Evolutionary conservation across 2,797 vertebrate genomes (phyloP), one percentile per base, ranked within the genome.

Genomic region (Clamator glandarius): DNA sequence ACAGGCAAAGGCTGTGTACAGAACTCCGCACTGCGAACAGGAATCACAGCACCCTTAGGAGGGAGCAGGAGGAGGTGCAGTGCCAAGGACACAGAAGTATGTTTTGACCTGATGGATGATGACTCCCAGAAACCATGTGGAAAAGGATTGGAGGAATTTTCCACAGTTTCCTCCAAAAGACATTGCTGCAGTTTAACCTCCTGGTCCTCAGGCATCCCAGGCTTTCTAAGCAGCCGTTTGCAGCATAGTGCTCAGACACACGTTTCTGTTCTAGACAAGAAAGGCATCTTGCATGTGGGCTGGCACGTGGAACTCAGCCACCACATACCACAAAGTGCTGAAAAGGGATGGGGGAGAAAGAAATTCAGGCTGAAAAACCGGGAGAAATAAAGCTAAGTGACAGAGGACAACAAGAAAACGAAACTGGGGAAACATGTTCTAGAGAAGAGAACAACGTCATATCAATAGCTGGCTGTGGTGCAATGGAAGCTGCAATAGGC

Each of bases 211-310:
- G 11, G 55, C 16, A 46, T 35, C 54, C 5, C 4, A 80, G 66
- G 66, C 59, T 82, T 42, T 82, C 39, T 48, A 35, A 63, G 62
- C 74, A 92, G 84, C 73, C 64, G 57, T 59, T 86, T 55, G 36
- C 9, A 81, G 84, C 67, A 41, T 25, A 75, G 66, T 17, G 66
- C 16, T 80, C 82, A 85, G 87, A 87, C 62, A 66, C 12, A 54
- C 2, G 18, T 46, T 48, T 75, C 89, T 92, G 69, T 36, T 75
- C 79, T 61, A 88, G 73, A 62, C 89, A 94, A 84, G 68, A 96
- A 66, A 88, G 48, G 66, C 94, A 93, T 88, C 91, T 78, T 81
- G 69, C 14, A 8, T 0, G 36, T 82, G 89, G 81, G 93, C 73
- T 62, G 79, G 66, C 35, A 91, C 66, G 48, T 78, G 82, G 92